These are phyloP conservation scores for Dicyrtoma fusca DNA, from an alignment of 2,888 invertebrate genomes.

Conservation along the genomic window DNA sequence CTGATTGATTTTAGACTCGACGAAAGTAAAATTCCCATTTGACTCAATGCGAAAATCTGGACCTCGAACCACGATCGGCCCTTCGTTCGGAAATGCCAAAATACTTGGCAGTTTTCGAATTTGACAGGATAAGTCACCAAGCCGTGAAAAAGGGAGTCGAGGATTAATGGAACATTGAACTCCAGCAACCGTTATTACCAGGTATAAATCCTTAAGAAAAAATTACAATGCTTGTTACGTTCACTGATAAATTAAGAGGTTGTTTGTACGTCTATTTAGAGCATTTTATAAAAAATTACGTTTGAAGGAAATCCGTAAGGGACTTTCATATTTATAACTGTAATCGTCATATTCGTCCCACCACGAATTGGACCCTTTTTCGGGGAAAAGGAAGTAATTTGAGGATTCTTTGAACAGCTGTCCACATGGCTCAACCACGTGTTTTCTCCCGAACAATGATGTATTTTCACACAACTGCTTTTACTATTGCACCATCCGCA, in stretches of 20 bases:
- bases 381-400: constrained; percentile 18
- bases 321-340: neutral
- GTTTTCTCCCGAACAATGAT: constrained; percentile 5
- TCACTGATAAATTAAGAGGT: no score
- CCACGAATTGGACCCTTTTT: constrained; percentile 18
- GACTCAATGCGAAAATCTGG: constrained; percentile 19
- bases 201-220: constrained; percentile 2
- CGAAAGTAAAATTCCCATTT: constrained; percentile 14
- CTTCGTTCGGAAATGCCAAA: neutral
- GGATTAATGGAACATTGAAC: constrained; percentile 1
- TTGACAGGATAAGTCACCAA: neutral
- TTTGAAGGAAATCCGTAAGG: neutral
- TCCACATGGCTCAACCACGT: neutral
- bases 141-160: neutral
- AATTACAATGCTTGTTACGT: no score
- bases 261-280: no score
- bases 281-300: neutral
- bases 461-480: constrained; percentile 8
- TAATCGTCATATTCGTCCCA: constrained; percentile 10
- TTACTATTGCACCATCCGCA: constrained; percentile 30
- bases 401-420: constrained; percentile 5
- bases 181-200: neutral
- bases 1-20: neutral
- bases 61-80: constrained; percentile 19
- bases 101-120: constrained; percentile 7